Evolutionary conservation across 2,113 vertebrate species (phyloP).

Genomic region (Neomonachus schauinslandi): DNA sequence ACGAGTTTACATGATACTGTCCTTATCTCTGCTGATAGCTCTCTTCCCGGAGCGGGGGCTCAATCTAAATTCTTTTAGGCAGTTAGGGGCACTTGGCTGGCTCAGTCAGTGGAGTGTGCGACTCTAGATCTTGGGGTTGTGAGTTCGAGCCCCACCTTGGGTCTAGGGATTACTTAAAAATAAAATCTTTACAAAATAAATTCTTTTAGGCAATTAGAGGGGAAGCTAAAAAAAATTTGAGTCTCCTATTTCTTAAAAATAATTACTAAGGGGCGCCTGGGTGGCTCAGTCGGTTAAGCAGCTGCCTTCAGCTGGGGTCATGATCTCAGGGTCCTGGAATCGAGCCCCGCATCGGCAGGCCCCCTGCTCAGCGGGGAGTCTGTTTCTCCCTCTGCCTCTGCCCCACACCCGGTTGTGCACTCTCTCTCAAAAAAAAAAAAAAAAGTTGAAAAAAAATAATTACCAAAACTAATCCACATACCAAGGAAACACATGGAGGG

Average conservation of each 20-base stretch:
- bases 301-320: not conserved
- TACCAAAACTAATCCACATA: not conserved
- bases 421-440: no score
- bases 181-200: no score
- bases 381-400: no score
- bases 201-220: not conserved
- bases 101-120: not conserved
- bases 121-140: not conserved
- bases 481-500: not conserved
- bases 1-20: not conserved
- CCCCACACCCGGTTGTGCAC: no score
- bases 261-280: not conserved
- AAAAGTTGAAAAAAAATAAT: no score
- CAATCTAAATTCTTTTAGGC: not conserved
- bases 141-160: not conserved
- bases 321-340: no score
- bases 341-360: no score
- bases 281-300: not conserved
- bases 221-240: not conserved
- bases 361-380: no score
- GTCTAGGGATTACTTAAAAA: not conserved
- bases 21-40: not conserved
- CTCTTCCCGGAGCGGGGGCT: not conserved
- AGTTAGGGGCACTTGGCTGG: not conserved
- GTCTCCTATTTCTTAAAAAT: not conserved